Evolutionary conservation across 2,797 vertebrate species (phyloP), one percentile per base, ranked within the genome.

Genomic region (Siniperca obscura): DNA sequence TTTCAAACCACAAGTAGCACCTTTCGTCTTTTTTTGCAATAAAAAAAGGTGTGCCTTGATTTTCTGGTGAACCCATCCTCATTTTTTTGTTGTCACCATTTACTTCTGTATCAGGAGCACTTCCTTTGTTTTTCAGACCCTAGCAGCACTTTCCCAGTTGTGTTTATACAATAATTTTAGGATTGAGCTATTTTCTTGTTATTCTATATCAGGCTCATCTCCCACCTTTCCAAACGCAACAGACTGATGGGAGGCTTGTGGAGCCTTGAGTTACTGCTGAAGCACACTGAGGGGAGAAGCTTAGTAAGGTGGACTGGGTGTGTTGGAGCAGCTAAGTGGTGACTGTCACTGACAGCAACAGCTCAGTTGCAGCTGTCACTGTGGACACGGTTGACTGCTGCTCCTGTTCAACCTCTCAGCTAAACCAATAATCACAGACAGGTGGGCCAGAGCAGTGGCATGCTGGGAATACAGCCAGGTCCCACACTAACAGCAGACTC

Each of bases 351-450:
- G 71, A 50, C n/a, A 16, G 53, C 34, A 68, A 68, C 50, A 40
- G 71, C 70, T 83, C 60, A 77, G 62, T 42, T 66, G 67, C 44
- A 60, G 44, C 68, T 81, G 68, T 81, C 60, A 44, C 38, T 77
- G 60, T 38, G 36, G 53, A 44, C 57, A 57, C 22, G 62, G 71
- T 52, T 30, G 67, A 67, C 48, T 46, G 38, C 53, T 12, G 55
- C 36, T 71, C 66, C 60, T 57, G 62, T 50, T 50, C 50, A 38
- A n/a, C 46, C 52, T 57, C 62, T 73, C 62, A 72, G 55, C 72
- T 79, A n/a, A 82, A 65, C 64, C 72, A 73, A 72, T 76, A 72
- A 74, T 21, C 34, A 22, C 34, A 22, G 68, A 50, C 76, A 84
- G 67, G 66, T 70, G 71, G 44, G n/a, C 56, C 44, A 3, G 17